Evolutionary conservation across 2,888 invertebrate species (phyloP).

Genomic region (Allacma fusca): DNA sequence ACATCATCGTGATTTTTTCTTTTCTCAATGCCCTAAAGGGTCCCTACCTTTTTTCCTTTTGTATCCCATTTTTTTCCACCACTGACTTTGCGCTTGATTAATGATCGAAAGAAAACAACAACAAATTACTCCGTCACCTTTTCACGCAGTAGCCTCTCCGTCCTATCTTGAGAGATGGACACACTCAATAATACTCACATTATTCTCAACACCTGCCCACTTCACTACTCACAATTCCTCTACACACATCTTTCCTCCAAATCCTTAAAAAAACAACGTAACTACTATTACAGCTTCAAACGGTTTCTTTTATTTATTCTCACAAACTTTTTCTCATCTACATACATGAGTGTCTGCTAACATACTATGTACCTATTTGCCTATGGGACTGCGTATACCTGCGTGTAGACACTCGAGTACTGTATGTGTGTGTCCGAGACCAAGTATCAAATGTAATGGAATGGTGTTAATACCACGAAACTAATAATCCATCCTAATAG

Average conservation of each 20-base stretch:
- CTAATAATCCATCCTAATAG: too few species aligned
- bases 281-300: constrained; percentile 29
- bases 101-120: constrained; percentile 61
- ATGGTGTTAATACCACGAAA: too few species aligned
- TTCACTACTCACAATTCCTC: constrained; percentile 18
- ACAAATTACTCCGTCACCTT: constrained; percentile 61
- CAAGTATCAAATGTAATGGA: too few species aligned
- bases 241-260: constrained; percentile 1
- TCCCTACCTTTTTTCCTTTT: constrained; percentile 43
- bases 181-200: constrained; percentile 57
- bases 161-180: constrained; percentile 51
- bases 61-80: constrained; percentile 41
- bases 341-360: neutral
- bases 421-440: too few species aligned
- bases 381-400: neutral
- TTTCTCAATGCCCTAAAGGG: constrained; percentile 51
- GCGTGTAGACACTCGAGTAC: neutral
- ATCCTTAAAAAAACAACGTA: constrained; percentile 17
- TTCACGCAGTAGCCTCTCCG: constrained; percentile 54
- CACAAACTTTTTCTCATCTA: constrained; percentile 5
- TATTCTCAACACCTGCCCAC: constrained; percentile 59
- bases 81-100: constrained; percentile 61
- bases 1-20: constrained; percentile 43
- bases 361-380: neutral
- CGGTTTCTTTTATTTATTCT: constrained; percentile 45